Percentiles rank a stretch among this genome's conserved stretches.
These are phyloP conservation scores for Eutolmus rufibarbis DNA, from an alignment of 2,888 invertebrate genomes.

Conservation along the genomic window DNA sequence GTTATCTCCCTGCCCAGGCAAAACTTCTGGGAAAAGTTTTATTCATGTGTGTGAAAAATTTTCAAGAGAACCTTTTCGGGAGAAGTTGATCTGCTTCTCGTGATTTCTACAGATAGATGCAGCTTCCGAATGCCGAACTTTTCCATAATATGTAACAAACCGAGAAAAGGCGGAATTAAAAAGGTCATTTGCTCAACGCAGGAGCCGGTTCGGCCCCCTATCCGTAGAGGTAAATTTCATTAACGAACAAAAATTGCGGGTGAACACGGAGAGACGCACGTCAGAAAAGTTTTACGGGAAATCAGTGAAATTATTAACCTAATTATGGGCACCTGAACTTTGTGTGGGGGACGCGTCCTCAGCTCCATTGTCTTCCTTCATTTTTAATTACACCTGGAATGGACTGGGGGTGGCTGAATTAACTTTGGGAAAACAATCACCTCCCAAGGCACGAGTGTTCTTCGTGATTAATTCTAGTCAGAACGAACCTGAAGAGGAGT, in stretches of 20 bases:
- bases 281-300: not conserved
- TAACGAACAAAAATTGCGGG: not conserved
- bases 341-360: not conserved
- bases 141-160: not conserved
- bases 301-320: not conserved
- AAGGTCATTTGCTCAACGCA: not conserved
- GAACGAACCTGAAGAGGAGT: not conserved
- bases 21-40: not conserved
- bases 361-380: not conserved
- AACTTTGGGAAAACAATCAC: not conserved
- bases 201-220: not conserved
- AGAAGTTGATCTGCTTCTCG: not conserved
- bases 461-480: not conserved
- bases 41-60: not conserved
- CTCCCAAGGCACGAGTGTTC: not conserved
- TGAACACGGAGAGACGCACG: not conserved
- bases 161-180: not conserved
- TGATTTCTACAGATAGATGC: not conserved
- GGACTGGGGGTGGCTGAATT: not conserved
- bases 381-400: not conserved
- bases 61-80: not conserved
- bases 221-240: not conserved
- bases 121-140: not conserved
- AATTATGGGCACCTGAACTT: not conserved
- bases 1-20: not conserved